Evolutionary conservation across 37 sponge, comb jelly and placozoan genomes (phyloP).

Genomic region (Eunapius fragilis): DNA sequence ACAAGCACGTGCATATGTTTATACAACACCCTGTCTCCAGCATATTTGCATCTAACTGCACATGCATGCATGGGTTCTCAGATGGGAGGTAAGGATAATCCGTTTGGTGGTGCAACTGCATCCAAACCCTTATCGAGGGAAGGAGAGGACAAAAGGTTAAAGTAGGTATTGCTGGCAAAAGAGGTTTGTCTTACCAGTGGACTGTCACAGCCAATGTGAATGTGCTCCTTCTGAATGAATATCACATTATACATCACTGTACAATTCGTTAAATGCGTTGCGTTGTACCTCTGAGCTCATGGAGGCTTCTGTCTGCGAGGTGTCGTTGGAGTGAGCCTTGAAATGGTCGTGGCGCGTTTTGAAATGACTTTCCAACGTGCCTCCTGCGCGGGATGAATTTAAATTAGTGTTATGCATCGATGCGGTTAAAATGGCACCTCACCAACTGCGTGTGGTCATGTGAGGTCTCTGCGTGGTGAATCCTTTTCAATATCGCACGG

Average conservation of each 20-base stretch:
- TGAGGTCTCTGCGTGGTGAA: constrained; percentile 78
- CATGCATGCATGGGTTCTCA: not conserved
- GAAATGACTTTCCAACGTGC: not conserved
- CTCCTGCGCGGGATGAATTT: not conserved
- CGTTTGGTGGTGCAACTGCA: not conserved
- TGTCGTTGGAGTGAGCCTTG: not conserved
- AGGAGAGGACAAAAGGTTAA: not conserved
- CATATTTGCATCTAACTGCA: not conserved
- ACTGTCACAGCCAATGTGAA: not conserved
- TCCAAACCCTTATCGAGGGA: not conserved
- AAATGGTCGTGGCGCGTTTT: not conserved
- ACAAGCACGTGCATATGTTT: not conserved
- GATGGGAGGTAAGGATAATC: not conserved
- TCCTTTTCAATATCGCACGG: constrained; percentile 88
- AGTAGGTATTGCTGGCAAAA: not conserved
- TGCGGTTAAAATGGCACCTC: not conserved
- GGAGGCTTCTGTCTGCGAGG: not conserved
- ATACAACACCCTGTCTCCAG: not conserved
- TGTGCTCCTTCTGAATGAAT: not conserved
- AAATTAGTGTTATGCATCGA: not conserved
- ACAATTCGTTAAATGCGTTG: too few species aligned
- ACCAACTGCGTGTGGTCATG: constrained; percentile 82
- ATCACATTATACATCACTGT: too few species aligned
- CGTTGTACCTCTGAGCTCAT: not conserved
- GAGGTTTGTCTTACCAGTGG: not conserved